Percentiles rank a stretch among this genome's conserved stretches.
Conservation (phyloP, 2,888 invertebrate species). For the Drosophila vallismaia region DNA sequence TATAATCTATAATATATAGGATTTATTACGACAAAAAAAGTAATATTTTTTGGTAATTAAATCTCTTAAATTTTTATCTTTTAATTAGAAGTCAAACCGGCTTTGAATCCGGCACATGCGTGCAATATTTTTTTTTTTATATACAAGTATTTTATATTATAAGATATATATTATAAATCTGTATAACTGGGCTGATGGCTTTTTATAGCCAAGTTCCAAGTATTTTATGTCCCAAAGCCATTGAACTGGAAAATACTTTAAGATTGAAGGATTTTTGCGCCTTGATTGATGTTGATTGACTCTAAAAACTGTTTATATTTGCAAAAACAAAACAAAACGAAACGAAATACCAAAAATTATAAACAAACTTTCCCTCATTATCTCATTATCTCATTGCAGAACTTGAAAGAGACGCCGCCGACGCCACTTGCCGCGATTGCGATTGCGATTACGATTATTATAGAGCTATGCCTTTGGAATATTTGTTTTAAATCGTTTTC, state of each 20-base stretch:
- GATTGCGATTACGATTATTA: constrained; percentile 28
- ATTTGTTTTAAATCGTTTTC: constrained; percentile 74
- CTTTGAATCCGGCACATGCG: constrained; percentile 25
- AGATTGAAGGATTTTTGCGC: constrained; percentile 27
- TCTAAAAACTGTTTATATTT: constrained; percentile 33
- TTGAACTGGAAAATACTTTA: constrained; percentile 59
- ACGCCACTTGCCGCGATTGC: constrained; percentile 18
- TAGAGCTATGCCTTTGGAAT: constrained; percentile 77
- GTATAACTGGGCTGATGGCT: constrained; percentile 23
- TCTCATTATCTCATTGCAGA: constrained; percentile 50
- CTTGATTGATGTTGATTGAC: constrained; percentile 47
- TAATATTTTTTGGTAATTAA: constrained; percentile 1
- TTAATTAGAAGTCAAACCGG: constrained; percentile 51
- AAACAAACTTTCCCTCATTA: constrained; percentile 12
- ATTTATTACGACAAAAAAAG: too few species aligned
- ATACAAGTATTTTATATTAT: background rate
- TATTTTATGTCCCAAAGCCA: constrained; percentile 66
- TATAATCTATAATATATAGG: too few species aligned
- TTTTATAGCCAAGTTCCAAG: constrained; percentile 58
- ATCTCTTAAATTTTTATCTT: constrained; percentile 15
- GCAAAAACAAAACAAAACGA: constrained; percentile 7
- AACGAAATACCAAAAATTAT: constrained; percentile 25
- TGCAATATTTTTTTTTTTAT: constrained; percentile 4
- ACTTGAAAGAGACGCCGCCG: constrained; percentile 19
- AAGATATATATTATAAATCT: constrained; percentile 29